Conservation (phyloP, 2,113 vertebrate genomes). For the Scopus umbretta region DNA sequence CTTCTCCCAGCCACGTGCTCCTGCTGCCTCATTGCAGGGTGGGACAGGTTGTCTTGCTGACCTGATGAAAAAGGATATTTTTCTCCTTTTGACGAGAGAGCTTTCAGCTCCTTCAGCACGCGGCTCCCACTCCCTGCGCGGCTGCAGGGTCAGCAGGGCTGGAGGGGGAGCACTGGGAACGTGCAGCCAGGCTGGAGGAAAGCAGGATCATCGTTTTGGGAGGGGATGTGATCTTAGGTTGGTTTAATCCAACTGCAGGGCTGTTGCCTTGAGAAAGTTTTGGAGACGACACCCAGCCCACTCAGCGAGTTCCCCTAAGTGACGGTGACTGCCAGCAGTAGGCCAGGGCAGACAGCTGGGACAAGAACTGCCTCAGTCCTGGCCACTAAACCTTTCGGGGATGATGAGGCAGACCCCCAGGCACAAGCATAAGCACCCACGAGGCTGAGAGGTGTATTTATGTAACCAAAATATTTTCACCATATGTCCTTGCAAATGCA, state of each 20-base stretch:
- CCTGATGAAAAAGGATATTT: not conserved
- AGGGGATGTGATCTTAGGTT: not conserved
- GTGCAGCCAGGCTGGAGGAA: not conserved
- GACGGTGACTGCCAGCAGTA: not conserved
- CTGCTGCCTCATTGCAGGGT: not conserved
- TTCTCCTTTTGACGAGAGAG: not conserved
- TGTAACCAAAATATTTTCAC: not conserved
- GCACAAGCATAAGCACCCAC: accelerated
- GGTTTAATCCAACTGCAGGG: not conserved
- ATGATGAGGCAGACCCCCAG: not conserved
- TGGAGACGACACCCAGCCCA: not conserved
- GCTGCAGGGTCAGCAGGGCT: not conserved
- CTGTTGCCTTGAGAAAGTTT: not conserved
- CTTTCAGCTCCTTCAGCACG: not conserved
- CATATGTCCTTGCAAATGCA: not conserved
- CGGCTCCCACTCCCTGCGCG: not conserved
- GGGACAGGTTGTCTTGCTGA: not conserved
- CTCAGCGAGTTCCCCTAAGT: accelerated
- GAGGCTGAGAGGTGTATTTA: accelerated
- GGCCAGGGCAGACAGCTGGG: not conserved
- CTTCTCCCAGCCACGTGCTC: not conserved
- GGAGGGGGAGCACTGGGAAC: not conserved
- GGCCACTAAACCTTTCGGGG: not conserved
- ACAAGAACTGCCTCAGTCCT: not conserved
- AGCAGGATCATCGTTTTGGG: not conserved